Percentiles rank a stretch among this genome's conserved stretches.
phyloP scores from a whole-genome alignment of 1,140 invertebrate species.

The Periplaneta americana region DNA sequence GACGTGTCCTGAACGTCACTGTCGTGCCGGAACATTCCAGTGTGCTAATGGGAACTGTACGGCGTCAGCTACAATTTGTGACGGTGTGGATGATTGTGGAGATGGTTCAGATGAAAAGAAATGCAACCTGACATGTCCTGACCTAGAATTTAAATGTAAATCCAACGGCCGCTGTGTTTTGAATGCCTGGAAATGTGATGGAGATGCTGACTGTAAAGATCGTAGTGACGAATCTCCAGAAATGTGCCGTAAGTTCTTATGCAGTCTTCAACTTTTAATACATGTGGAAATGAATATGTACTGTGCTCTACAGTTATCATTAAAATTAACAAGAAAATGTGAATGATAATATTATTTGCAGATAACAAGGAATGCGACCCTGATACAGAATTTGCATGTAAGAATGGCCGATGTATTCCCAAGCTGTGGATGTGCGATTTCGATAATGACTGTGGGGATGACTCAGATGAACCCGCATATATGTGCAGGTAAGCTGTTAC shows the following conservation, averaged over 20 bases:
- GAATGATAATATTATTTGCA: conserved; percentile 27
- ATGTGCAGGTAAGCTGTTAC: conserved; percentile 52
- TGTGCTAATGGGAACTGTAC: conserved; percentile 92
- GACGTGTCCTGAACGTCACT: conserved; percentile 69
- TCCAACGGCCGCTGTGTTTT: conserved; percentile 89
- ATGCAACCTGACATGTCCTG: conserved; percentile 52
- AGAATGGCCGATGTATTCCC: conserved; percentile 93
- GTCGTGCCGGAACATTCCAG: conserved; percentile 86
- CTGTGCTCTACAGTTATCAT: not conserved
- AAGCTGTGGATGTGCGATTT: conserved; percentile 95
- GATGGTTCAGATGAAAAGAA: conserved; percentile 74
- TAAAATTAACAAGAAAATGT: not conserved
- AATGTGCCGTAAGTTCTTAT: conserved; percentile 66
- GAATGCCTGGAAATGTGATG: conserved; percentile 92
- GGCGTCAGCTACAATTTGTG: conserved; percentile 86
- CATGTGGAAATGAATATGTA: not conserved
- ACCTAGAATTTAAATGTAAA: conserved; percentile 90
- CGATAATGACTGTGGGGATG: conserved; percentile 89
- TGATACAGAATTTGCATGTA: conserved; percentile 78
- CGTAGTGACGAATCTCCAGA: conserved; percentile 86
- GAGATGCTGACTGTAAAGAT: conserved; percentile 91
- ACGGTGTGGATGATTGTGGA: conserved; percentile 85
- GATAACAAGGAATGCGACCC: conserved; percentile 76
- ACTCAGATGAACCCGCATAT: conserved; percentile 89
- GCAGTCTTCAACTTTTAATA: not conserved